Evolutionary conservation across 2,797 vertebrate genomes (phyloP), one percentile per base, ranked within the genome.

Genomic region (Gobio occitaniae): DNA sequence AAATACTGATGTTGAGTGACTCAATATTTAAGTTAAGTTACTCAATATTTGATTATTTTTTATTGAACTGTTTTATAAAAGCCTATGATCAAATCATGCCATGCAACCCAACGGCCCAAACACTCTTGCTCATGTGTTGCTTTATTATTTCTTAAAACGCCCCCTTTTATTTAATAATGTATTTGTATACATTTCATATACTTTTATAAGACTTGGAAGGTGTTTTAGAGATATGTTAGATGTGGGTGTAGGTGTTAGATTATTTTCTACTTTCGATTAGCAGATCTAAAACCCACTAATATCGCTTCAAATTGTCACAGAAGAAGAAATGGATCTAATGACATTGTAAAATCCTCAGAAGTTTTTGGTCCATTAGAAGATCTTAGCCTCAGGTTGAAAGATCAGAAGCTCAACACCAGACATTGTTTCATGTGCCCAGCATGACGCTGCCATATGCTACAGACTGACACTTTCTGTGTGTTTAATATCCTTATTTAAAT

Each of bases 241-340:
- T 19, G 54, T 56, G 66, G 65, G 56, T 68, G 21, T 32, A 9
- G n/a, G 9, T 80, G 69, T 66, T 12, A 25, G 6, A 56, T 74
- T 65, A 12, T 83, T 48, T 75, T 80, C 85, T 54, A 74, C 36
- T 63, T 52, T 47, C 69, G 76, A 86, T 83, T 83, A 80, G 80
- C 32, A 29, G 50, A 41, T 74, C 66, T 78, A 79, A 78, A 82
- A 72, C 66, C n/a, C n/a, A 32, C 2, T 32, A 50, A 48, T 70
- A 48, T 70, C 36, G 11, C n/a, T 65, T 41, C 13, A 82, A 78
- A 72, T 78, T 69, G 2, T 21, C 76, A 61, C 21, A 44, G 38
- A 44, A 61, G 6, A 61, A 29, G 13, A 44, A 63, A 63, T 17
- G 1, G n/a, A 29, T 78, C 10, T 79, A 65, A 80, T 80, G 78